These are phyloP conservation scores for Aleiodes testaceus DNA, from an alignment of 2,888 invertebrate species.

Conservation along the genomic window DNA sequence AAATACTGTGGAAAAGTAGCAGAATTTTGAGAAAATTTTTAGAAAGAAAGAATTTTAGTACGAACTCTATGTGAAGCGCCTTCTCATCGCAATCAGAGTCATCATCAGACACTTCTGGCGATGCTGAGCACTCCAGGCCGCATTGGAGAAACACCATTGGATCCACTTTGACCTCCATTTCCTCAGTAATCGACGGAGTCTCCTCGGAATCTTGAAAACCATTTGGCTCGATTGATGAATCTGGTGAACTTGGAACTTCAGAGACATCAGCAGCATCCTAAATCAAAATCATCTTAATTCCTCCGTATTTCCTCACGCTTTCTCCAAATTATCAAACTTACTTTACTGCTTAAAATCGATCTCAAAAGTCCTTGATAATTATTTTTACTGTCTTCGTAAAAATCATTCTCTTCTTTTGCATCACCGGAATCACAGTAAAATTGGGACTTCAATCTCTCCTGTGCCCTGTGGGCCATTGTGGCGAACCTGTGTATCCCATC, in stretches of 20 bases:
- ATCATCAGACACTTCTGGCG: conserved; percentile 63
- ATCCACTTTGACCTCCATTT: conserved; percentile 82
- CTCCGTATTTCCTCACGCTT: background rate
- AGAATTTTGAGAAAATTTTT: conserved; percentile 19
- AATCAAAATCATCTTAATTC: background rate
- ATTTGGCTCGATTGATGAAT: background rate
- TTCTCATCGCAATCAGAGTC: conserved; percentile 68
- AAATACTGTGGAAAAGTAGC: background rate
- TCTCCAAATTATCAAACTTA: background rate
- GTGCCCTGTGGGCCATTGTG: conserved; percentile 78
- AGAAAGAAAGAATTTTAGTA: conserved; percentile 7
- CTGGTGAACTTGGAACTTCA: conserved; percentile 52
- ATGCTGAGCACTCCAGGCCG: conserved; percentile 73
- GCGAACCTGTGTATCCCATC: conserved; percentile 81
- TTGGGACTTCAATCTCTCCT: conserved; percentile 75
- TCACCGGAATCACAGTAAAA: conserved; percentile 44
- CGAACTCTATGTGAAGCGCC: conserved; percentile 47
- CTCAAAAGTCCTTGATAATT: conserved; percentile 22
- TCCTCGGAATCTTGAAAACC: conserved; percentile 47
- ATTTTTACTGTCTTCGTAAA: conserved; percentile 23
- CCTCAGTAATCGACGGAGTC: conserved; percentile 67
- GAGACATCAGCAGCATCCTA: conserved; percentile 57
- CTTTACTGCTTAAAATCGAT: conserved; percentile 30
- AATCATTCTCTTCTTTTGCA: conserved; percentile 12
- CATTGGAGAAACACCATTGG: conserved; percentile 81